Evolutionary conservation across 2,113 vertebrate genomes (phyloP).

Genomic region (Syngnathus scovelli): DNA sequence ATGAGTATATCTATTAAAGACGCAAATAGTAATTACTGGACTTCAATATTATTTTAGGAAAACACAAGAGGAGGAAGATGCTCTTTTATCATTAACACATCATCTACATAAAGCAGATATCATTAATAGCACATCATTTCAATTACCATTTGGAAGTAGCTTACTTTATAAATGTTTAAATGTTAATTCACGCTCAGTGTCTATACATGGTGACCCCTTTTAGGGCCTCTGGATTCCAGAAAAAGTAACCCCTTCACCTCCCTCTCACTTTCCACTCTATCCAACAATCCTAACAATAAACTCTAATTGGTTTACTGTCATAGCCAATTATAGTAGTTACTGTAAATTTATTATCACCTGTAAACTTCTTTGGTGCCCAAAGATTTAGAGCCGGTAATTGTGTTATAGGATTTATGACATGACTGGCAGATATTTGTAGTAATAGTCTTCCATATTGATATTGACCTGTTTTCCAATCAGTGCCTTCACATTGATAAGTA

Average conservation of each 20-base stretch:
- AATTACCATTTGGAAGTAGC: not conserved
- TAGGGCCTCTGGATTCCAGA: slow-evolving; percentile 54
- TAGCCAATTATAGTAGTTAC: slow-evolving; percentile 39
- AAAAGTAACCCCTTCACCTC: slow-evolving; percentile 53
- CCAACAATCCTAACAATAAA: slow-evolving; percentile 55
- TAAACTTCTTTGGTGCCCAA: not conserved
- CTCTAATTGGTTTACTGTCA: slow-evolving; percentile 69
- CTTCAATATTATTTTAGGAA: not conserved
- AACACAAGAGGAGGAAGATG: no score
- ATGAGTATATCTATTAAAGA: not conserved
- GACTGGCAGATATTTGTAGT: not conserved
- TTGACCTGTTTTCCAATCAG: no score
- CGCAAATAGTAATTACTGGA: not conserved
- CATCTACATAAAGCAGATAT: no score
- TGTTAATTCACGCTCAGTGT: not conserved
- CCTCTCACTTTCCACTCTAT: slow-evolving; percentile 48
- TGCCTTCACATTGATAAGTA: no score
- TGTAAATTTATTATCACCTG: slow-evolving; percentile 33
- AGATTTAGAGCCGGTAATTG: not conserved
- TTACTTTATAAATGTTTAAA: not conserved
- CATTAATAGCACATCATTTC: not conserved
- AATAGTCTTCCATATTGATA: no score
- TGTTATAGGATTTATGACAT: not conserved
- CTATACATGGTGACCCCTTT: slow-evolving; percentile 33
- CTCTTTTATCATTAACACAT: no score